Base-by-base conservation (phyloP, 2,797 vertebrate species). In the Scomberomorus guttatus region DNA sequence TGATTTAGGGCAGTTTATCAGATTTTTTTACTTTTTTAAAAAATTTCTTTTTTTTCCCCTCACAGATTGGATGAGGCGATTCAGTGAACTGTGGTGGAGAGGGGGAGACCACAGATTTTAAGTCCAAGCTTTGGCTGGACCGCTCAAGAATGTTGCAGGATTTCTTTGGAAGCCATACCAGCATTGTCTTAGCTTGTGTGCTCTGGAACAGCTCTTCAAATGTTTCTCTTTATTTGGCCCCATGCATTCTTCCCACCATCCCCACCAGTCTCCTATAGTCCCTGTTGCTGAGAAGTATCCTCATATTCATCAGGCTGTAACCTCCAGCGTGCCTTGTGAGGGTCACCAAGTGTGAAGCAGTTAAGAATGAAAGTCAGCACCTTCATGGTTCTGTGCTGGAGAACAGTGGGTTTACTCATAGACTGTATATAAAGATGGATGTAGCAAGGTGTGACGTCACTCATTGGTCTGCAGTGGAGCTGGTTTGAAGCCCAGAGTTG, bases 111-210 rank as follows among this genome's bases (percentile, higher is more conserved):
- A n/a, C n/a, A n/a, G n/a, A 8, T 12, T 84, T 66, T 67, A 66
- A 74, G 55, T 83, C 82, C 48, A 68, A 50, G 61, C 58, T 82
- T 87, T 82, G 75, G 77, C 74, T 59, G 44, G 46, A 48, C 32
- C 22, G 37, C 52, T 68, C 34, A 37, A 77, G 44, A 58, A 81
- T n/a, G n/a, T 22, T 58, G 79, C 11, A 52, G 69, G 64, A 73
- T 76, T 58, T 59, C 63, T 62, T 39, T n/a, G 1, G 48, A 88
- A 79, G 57, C 34, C 37, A 39, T 48, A 74, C 77, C 81, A 84
- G 46, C 44, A 24, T 61, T 55, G 50, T 72, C 72, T 39, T n/a
- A 25, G 75, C 79, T 83, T 56, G 5, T 58, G 63, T 20, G n/a
- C n/a, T n/a, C n/a, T n/a, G n/a, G n/a, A n/a, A n/a, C n/a, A n/a